Base-by-base conservation (phyloP, 2,797 vertebrate genomes). In the Hydrophis major region DNA sequence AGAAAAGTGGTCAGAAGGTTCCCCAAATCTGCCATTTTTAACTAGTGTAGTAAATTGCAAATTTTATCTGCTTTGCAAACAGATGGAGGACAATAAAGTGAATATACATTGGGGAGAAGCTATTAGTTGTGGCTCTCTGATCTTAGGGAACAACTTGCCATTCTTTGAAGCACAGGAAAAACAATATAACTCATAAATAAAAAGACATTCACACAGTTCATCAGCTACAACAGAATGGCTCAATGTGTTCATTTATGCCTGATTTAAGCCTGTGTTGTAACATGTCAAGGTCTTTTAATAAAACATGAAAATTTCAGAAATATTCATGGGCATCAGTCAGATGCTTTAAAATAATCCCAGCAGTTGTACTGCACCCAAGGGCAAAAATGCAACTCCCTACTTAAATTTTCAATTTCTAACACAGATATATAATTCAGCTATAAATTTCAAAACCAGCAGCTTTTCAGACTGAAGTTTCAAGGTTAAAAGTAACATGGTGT, bases 361-460 rank as follows among this genome's bases (percentile, higher is more conserved):
- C 95, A 95, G 87, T 94, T 93, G 94, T 96, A 95, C 92, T 96
- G 95, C 94, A 89, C 95, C 95, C 96, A 92, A 14, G 60, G 92
- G 95, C 95, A 96, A 96, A 94, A 96, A 96, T 95, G 96, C 94
- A 95, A 94, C 94, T 50, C 50, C 66, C 89, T 96, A 91, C 94
- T 97, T 96, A 97, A 97, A 96, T 96, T 96, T 96, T 97, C 95
- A 96, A 74, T 95, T 97, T 87, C 96, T 94, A 96, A 95, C 93
- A 95, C 94, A 94, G 94, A 97, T 96, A 92, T 96, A 93, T 96
- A 96, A 96, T 96, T 96, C 93, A 96, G 59, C 91, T 93, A 2
- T 95, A 97, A 97, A 95, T 96, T 97, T 95, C 91, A 86, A 95
- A 95, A 96, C 94, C 87, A 86, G n/a, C 87, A 94, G 59, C 92